Evolutionary conservation across 2,888 invertebrate genomes (phyloP).

Genomic region (Podabrus alpinus): DNA sequence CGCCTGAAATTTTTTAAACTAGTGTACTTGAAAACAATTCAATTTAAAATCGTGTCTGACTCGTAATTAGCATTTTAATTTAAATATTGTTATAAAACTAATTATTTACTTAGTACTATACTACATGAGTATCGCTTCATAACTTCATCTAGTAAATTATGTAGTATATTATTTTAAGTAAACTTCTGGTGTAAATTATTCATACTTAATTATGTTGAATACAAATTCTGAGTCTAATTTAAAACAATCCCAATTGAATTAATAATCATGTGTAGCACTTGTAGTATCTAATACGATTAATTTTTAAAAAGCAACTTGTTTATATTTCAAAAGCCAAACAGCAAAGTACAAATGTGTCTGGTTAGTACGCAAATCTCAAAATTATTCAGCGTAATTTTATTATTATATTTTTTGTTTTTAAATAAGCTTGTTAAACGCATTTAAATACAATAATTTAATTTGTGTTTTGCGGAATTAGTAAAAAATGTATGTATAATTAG

Average conservation of each 20-base stretch:
- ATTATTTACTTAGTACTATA: not conserved
- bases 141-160: not conserved
- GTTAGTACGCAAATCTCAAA: not conserved
- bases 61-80: not conserved
- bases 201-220: not conserved
- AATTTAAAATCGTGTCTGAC: not conserved
- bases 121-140: not conserved
- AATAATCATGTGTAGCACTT: not conserved
- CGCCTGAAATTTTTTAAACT: not conserved
- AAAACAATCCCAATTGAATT: not conserved
- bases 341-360: not conserved
- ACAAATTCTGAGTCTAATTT: not conserved
- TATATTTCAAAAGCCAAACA: not conserved
- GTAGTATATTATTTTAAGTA: not conserved
- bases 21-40: not conserved
- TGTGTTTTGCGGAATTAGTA: not conserved
- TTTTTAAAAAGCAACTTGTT: not conserved
- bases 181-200: not conserved
- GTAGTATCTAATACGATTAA: not conserved
- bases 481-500: not conserved
- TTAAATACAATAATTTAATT: not conserved
- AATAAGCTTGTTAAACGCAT: not conserved
- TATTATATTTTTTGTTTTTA: not conserved
- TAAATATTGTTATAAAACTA: not conserved
- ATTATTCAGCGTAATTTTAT: not conserved